A percentile compares a stretch with the other conserved stretches of the same genome.
Conservation (phyloP, 2,113 vertebrate species). For the Lagopus leucura region DNA sequence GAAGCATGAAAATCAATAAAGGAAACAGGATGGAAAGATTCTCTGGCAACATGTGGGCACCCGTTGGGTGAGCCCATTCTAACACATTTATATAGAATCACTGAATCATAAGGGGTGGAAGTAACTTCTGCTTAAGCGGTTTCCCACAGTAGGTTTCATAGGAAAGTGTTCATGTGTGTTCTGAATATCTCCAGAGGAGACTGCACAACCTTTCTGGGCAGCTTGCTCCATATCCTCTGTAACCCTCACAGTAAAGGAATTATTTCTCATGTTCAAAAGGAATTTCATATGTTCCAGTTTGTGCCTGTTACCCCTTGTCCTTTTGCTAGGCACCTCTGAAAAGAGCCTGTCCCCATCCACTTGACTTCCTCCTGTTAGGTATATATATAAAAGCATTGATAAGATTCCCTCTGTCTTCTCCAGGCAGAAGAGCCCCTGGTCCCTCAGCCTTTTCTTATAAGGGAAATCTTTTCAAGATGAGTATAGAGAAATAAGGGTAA, state of each 20-base stretch:
- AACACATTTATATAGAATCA: not conserved
- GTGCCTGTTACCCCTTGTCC: no score
- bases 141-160: no score
- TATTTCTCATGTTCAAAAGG: no score
- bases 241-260: not conserved
- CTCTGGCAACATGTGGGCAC: not conserved
- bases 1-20: not conserved
- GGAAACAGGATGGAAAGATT: not conserved
- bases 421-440: not conserved
- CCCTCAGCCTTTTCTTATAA: not conserved
- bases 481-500: not conserved
- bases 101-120: not conserved
- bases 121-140: not conserved
- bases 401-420: not conserved
- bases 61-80: not conserved
- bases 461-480: not conserved
- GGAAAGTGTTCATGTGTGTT: not conserved
- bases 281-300: no score
- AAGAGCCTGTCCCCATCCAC: not conserved
- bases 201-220: not conserved
- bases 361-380: not conserved
- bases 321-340: no score
- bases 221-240: not conserved
- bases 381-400: not conserved
- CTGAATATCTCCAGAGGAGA: not conserved